phyloP scores from a whole-genome alignment of 2,888 invertebrate species.

The Fissipunctia ypsillon region DNA sequence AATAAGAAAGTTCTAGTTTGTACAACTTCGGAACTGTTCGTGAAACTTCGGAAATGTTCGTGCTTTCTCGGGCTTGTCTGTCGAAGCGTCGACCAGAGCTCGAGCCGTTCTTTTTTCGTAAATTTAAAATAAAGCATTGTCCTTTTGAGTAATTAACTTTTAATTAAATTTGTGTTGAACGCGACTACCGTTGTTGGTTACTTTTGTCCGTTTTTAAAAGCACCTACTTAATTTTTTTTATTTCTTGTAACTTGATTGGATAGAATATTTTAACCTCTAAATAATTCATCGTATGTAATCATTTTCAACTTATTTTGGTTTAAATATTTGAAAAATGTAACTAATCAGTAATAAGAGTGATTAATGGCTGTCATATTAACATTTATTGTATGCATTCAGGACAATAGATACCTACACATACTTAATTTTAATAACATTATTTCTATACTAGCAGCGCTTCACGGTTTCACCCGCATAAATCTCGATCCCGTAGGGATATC shows the following conservation, averaged over 20 bases:
- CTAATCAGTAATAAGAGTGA: background rate
- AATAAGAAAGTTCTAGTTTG: conserved; percentile 56
- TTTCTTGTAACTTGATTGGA: background rate
- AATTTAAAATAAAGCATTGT: conserved; percentile 22
- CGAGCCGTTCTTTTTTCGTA: conserved; percentile 21
- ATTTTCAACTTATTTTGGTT: background rate
- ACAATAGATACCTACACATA: background rate
- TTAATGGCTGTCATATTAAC: background rate
- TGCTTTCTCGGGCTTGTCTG: conserved; percentile 15
- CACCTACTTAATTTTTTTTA: background rate
- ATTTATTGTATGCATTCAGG: background rate
- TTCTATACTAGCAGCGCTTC: too few species aligned
- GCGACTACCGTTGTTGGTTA: background rate
- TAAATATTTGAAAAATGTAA: background rate
- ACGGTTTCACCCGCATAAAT: too few species aligned
- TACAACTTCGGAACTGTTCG: conserved; percentile 41
- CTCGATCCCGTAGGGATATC: too few species aligned
- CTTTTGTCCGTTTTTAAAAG: background rate
- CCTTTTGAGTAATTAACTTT: conserved; percentile 33
- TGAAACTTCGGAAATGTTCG: conserved; percentile 42
- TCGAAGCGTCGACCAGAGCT: background rate
- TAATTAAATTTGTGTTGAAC: background rate
- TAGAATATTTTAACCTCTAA: background rate
- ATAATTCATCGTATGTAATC: background rate
- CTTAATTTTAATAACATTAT: background rate